phyloP scores from a whole-genome alignment of 2,113 vertebrate species.

The Apeltes quadracus region DNA sequence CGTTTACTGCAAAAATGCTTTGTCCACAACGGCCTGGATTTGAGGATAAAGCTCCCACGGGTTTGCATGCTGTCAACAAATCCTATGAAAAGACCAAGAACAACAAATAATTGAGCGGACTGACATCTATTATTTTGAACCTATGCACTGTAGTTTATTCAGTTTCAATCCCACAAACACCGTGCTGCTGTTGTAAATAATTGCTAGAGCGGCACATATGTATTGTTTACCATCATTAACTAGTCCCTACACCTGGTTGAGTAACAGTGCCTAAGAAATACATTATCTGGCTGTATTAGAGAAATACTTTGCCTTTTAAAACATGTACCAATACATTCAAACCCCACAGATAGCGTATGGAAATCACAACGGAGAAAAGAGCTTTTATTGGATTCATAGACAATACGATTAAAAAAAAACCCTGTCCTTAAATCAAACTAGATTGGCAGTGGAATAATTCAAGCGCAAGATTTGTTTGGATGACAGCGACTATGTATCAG shows the following conservation, averaged over 20 bases:
- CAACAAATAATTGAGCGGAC: background rate
- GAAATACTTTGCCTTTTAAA: background rate
- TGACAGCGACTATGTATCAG: background rate
- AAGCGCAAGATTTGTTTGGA: conserved; percentile 8
- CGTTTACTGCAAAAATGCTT: background rate
- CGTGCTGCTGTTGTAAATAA: background rate
- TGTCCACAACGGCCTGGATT: background rate
- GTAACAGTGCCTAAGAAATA: background rate
- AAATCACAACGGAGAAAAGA: background rate
- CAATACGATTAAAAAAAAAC: background rate
- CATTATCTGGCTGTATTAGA: background rate
- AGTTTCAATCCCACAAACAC: background rate
- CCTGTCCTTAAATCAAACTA: background rate
- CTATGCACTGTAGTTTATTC: background rate
- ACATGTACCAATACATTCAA: background rate
- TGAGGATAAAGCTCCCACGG: conserved; percentile 7
- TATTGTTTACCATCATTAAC: background rate
- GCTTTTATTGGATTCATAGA: background rate
- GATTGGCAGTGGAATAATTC: conserved; percentile 19
- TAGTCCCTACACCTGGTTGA: background rate
- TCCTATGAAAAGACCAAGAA: conserved; percentile 9
- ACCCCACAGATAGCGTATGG: background rate
- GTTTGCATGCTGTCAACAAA: conserved; percentile 16
- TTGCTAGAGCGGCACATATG: conserved; percentile 1
- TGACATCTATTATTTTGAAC: background rate